A percentile compares a stretch with the other conserved stretches of the same genome.
phyloP scores from a whole-genome alignment of 2,888 invertebrate species.

The Dorcus parallelipipedus region DNA sequence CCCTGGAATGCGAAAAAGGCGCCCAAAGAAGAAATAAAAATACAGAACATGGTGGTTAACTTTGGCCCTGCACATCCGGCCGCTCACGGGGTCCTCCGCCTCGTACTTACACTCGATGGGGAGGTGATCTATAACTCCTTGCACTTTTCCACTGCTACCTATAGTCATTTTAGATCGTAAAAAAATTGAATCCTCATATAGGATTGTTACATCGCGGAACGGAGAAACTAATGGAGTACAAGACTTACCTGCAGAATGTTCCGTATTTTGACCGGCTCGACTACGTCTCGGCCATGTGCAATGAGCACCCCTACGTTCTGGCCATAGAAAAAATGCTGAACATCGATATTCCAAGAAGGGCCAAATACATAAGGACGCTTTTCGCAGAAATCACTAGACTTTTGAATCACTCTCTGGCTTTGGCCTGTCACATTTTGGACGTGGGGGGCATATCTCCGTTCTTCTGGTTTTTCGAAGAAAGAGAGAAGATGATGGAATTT shows the following conservation, averaged over 20 bases:
- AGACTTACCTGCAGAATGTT: conserved; percentile 79
- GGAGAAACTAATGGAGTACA: conserved; percentile 86
- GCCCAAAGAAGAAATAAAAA: conserved; percentile 20
- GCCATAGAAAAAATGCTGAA: conserved; percentile 82
- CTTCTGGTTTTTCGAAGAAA: conserved; percentile 89
- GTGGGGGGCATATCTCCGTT: conserved; percentile 85
- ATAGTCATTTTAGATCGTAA: conserved; percentile 55
- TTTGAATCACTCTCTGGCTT: conserved; percentile 75
- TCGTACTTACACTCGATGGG: conserved; percentile 77
- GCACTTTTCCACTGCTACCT: conserved; percentile 13
- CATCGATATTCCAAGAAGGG: conserved; percentile 71
- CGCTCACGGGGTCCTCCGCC: conserved; percentile 82
- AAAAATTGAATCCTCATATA: conserved; percentile 79
- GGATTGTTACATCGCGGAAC: conserved; percentile 85
- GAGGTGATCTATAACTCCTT: conserved; percentile 52
- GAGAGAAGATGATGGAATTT: conserved; percentile 82
- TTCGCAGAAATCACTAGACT: conserved; percentile 71
- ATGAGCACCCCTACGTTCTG: conserved; percentile 74
- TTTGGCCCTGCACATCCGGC: conserved; percentile 91
- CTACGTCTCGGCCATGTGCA: conserved; percentile 80
- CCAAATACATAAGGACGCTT: conserved; percentile 75
- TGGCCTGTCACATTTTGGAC: conserved; percentile 74
- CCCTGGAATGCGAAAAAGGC: conserved; percentile 6
- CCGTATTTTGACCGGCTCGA: conserved; percentile 87
- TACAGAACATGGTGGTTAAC: conserved; percentile 56